Conservation (phyloP, 2,888 invertebrate genomes). For the Adelphocoris suturalis region DNA sequence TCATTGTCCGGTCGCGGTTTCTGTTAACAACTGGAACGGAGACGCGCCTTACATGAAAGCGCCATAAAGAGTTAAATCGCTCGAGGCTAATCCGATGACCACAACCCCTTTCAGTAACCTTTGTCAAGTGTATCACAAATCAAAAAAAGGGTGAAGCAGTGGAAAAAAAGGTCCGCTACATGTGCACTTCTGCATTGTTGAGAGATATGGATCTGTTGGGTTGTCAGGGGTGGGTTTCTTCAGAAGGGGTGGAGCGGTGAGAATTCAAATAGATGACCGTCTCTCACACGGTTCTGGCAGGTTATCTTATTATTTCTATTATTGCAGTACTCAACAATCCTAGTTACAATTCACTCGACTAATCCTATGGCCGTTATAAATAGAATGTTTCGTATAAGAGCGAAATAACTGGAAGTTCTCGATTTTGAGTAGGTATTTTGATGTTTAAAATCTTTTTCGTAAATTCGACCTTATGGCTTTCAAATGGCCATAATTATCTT, state of each 20-base stretch:
- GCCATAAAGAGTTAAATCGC: conserved; percentile 63
- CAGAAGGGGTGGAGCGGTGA: neutral
- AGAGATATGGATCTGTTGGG: conserved; percentile 48
- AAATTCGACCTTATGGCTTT: no score
- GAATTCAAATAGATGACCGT: neutral
- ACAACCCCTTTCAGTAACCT: conserved; percentile 44
- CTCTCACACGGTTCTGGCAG: neutral
- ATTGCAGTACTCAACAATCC: no score
- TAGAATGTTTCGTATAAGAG: no score
- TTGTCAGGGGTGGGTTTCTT: neutral
- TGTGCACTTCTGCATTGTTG: conserved; percentile 45
- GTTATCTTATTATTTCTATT: neutral
- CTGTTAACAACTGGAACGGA: conserved; percentile 63
- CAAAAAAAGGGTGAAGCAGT: conserved; percentile 47
- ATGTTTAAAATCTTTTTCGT: no score
- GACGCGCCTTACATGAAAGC: conserved; percentile 48
- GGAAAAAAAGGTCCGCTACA: conserved; percentile 10
- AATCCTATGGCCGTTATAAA: no score
- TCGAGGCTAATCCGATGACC: conserved; percentile 62
- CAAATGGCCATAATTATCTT: no score
- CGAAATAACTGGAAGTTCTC: no score
- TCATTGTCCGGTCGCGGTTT: conserved; percentile 55
- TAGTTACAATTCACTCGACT: no score
- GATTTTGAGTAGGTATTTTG: no score
- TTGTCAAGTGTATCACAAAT: conserved; percentile 52